Evolutionary conservation across 2,113 vertebrate species (phyloP).

Genomic region (Thunnus maccoyii): DNA sequence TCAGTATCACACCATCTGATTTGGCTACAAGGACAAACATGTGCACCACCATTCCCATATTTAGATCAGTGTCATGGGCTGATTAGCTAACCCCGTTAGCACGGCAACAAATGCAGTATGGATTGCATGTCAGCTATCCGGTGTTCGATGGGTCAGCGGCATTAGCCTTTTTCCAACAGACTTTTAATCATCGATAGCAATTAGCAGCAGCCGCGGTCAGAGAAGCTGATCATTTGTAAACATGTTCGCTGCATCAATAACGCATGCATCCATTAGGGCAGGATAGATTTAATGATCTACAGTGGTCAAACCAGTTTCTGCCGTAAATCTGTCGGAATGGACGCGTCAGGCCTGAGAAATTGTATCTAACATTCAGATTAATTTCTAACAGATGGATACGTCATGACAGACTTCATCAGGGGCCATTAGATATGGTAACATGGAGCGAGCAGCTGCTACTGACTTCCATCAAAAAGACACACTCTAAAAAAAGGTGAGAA

Average conservation of each 20-base stretch:
- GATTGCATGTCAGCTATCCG: constrained; percentile 23
- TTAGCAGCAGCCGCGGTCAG: constrained; percentile 65
- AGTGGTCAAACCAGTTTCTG: neutral
- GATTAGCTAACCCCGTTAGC: constrained; percentile 31
- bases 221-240: constrained; percentile 70
- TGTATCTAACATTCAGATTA: neutral
- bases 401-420: constrained; percentile 16
- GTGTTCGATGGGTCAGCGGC: constrained; percentile 44
- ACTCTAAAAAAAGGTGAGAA: constrained; percentile 41
- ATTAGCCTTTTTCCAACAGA: constrained; percentile 46
- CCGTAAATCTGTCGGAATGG: neutral
- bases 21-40: constrained; percentile 25
- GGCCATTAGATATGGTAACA: constrained; percentile 34
- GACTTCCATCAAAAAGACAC: constrained; percentile 16
- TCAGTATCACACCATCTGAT: constrained; percentile 20
- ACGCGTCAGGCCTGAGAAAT: constrained; percentile 19
- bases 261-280: constrained; percentile 40
- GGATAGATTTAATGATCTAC: constrained; percentile 31
- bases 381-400: constrained; percentile 14
- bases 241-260: constrained; percentile 59
- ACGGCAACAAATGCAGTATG: constrained; percentile 21
- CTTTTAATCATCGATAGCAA: constrained; percentile 71
- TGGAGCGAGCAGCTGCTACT: neutral
- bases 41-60: constrained; percentile 5
- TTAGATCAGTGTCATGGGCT: constrained; percentile 26